A percentile compares a stretch with the other conserved stretches of the same genome.
Conservation (phyloP, 2,113 vertebrate genomes). For the Clarias batrachus region DNA sequence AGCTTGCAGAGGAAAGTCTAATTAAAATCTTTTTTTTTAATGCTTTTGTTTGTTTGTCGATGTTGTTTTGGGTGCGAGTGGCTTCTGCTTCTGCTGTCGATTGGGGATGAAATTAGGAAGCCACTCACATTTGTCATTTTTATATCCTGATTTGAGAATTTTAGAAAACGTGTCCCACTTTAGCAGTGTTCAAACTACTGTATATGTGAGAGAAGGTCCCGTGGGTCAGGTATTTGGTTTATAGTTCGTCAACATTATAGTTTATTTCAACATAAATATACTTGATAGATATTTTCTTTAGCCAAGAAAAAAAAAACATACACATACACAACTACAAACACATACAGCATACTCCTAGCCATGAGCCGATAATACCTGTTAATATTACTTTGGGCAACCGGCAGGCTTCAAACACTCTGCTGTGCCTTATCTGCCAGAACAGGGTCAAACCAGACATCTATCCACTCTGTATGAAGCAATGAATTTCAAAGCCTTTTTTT, state of each 20-base stretch:
- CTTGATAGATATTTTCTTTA: no score
- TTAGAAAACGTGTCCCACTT: no score
- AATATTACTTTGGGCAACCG: constrained; percentile 98
- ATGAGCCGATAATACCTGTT: constrained; percentile 73
- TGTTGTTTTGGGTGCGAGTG: background rate
- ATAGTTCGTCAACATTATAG: no score
- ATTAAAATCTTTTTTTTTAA: background rate
- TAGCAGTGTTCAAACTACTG: no score
- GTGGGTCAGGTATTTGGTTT: no score
- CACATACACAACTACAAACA: constrained; percentile 35
- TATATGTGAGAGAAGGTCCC: no score
- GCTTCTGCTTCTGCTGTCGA: background rate
- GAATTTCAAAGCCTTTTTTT: background rate
- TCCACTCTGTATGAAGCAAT: background rate
- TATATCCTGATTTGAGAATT: background rate
- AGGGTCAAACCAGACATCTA: background rate
- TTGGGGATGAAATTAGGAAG: background rate
- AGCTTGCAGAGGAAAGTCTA: background rate
- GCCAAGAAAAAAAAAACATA: constrained; percentile 9
- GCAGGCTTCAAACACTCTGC: constrained; percentile 81
- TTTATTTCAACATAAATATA: no score
- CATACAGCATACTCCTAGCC: constrained; percentile 82
- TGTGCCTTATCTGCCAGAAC: constrained; percentile 34
- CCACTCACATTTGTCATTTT: background rate
- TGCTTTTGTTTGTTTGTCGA: no score